Conservation (phyloP, 2,888 invertebrate species). For the Exocentrus adspersus region DNA sequence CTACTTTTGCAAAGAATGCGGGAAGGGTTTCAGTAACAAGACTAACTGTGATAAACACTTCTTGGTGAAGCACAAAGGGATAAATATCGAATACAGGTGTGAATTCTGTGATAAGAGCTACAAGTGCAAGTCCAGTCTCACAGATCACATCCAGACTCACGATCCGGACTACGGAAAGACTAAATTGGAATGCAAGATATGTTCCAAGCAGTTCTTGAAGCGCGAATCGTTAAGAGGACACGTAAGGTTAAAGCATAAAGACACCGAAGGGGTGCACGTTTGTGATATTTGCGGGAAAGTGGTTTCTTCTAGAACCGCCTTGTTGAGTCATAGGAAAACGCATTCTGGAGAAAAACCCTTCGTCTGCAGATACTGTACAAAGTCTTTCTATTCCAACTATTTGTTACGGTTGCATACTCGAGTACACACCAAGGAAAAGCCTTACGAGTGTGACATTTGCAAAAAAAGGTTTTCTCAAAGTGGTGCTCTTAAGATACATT, state of each 20-base stretch:
- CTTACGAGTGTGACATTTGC: conserved; percentile 67
- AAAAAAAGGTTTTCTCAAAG: conserved; percentile 68
- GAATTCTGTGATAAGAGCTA: conserved; percentile 48
- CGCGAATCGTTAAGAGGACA: conserved; percentile 32
- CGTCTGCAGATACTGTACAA: conserved; percentile 60
- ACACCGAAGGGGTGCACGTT: conserved; percentile 16
- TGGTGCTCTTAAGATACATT: conserved; percentile 49
- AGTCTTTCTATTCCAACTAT: conserved; percentile 60
- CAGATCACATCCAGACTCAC: conserved; percentile 42
- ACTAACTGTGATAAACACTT: not conserved
- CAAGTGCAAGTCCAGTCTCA: conserved; percentile 46
- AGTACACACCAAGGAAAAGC: conserved; percentile 67
- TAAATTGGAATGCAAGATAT: conserved; percentile 36
- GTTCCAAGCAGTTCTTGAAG: conserved; percentile 31
- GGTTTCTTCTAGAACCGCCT: conserved; percentile 42
- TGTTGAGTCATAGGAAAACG: conserved; percentile 30
- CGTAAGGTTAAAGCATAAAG: conserved; percentile 23
- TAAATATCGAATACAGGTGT: conserved; percentile 34
- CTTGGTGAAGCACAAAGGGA: conserved; percentile 6
- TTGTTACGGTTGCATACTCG: conserved; percentile 66
- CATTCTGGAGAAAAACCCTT: conserved; percentile 60
- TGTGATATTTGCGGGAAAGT: conserved; percentile 59
- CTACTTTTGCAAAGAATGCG: not conserved
- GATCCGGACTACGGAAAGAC: conserved; percentile 39
- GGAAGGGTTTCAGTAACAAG: not conserved